A percentile compares a stretch with the other conserved stretches of the same genome.
phyloP scores from a whole-genome alignment of 2,888 invertebrate species.

The Cantharis rustica region DNA sequence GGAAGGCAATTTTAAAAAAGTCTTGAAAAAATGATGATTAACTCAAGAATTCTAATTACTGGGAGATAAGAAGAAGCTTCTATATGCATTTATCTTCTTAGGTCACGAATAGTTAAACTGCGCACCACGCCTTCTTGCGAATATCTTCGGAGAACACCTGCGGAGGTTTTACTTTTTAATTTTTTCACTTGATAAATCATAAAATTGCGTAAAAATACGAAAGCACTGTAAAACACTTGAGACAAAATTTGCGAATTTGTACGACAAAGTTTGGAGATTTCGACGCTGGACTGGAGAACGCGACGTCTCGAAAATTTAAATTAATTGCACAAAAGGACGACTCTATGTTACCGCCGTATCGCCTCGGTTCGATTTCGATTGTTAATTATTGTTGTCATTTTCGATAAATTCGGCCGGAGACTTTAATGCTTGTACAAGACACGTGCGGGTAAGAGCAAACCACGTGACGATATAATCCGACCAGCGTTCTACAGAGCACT shows the following conservation, averaged over 20 bases:
- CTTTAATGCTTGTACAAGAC: conserved; percentile 10
- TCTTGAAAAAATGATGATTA: background rate
- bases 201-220: background rate
- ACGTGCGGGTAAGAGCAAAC: conserved; percentile 35
- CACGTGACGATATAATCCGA: conserved; percentile 43
- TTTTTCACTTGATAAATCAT: background rate
- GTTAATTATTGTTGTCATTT: background rate
- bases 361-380: background rate
- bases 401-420: background rate
- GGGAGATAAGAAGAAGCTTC: conserved; percentile 17
- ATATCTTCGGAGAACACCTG: conserved; percentile 27
- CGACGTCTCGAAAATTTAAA: background rate
- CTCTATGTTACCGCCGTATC: background rate
- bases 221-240: background rate
- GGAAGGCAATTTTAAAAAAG: background rate
- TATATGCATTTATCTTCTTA: conserved; percentile 17
- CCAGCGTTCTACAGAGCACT: conserved; percentile 49
- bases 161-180: conserved; percentile 23
- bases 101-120: conserved; percentile 35
- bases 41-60: conserved; percentile 24
- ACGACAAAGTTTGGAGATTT: background rate
- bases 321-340: background rate
- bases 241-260: background rate
- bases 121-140: conserved; percentile 32
- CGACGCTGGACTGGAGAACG: background rate